Base-by-base conservation (phyloP, 2,888 invertebrate genomes). In the Phaedon cochleariae region DNA sequence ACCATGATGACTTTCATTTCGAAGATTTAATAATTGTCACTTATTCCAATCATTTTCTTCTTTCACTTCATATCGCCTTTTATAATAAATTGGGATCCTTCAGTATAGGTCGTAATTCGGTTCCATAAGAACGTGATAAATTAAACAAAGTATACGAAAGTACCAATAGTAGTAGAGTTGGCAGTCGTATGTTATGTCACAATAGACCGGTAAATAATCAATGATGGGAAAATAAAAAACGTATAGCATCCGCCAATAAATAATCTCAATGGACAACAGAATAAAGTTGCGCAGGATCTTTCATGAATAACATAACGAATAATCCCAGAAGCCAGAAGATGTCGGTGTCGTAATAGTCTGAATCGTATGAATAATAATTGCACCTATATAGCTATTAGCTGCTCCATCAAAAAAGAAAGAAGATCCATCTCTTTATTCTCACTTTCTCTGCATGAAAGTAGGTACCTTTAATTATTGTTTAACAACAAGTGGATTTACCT, bases 311-410 rank as follows among this genome's bases (percentile, higher is more conserved):
- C n/a, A 26, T 26, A 41, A 41, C n/a, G 86, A 75, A 83, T 84
- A 52, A 83, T 90, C 52, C 90, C 91, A 10, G 86, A 87, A 64
- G 87, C 89, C 12, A 91, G 90, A n/a, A n/a, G n/a, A n/a, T n/a
- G n/a, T n/a, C 74, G 92, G 92, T 80, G 83, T 84, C 29, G 57
- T 57, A 45, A 57, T 57, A 26, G 26, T 7, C 26, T 7, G 10
- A 29, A 7, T 29, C 29, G 29, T 6, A 29, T 6, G 4, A 12
- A 34, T 34, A 34, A 12, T 34, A 34, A 34, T 34, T 41, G 41
- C 57, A 57, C 26, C n/a, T n/a, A 41, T 15, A 7, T 2, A 57
- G 45, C 31, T 34, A 54, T 54, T 41, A 26, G 46, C 46, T 29
- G 57, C 26, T 45, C 46, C 37, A 18, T 57, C 45, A 45, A 45